Evolutionary conservation across 2,113 vertebrate species (phyloP).

Genomic region (Pica pica): DNA sequence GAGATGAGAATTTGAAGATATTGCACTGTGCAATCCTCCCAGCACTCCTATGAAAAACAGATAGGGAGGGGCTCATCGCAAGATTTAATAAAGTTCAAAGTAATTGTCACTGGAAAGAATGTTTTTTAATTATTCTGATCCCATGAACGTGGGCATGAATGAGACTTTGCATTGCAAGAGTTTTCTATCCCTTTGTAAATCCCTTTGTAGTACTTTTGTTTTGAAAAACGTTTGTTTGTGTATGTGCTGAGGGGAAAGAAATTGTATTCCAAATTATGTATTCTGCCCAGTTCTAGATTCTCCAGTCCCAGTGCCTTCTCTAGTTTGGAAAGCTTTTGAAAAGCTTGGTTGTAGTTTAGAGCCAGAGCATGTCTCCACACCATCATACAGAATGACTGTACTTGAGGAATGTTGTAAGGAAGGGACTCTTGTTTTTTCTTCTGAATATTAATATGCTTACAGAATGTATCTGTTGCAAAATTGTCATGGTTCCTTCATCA

Average conservation of each 20-base stretch:
- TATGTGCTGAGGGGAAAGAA: not conserved
- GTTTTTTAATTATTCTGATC: not conserved
- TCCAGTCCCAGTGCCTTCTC: rapidly evolving
- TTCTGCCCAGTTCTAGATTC: not conserved
- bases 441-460: not conserved
- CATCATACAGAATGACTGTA: rapidly evolving
- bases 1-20: not conserved
- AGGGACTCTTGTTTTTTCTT: not conserved
- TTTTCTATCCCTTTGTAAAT: not conserved
- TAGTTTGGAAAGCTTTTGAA: not conserved
- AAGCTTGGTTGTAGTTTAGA: not conserved
- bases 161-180: not conserved
- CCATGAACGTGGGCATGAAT: not conserved
- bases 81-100: not conserved
- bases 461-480: not conserved
- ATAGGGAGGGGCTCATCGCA: not conserved
- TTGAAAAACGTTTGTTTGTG: not conserved
- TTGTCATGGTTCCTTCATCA: not conserved
- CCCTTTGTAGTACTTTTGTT: not conserved
- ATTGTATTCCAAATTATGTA: not conserved
- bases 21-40: not conserved
- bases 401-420: not conserved
- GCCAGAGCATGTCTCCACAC: not conserved
- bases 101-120: not conserved
- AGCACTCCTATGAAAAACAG: not conserved